phyloP scores from a whole-genome alignment of 2,888 invertebrate genomes.

The Pinctada fucata region DNA sequence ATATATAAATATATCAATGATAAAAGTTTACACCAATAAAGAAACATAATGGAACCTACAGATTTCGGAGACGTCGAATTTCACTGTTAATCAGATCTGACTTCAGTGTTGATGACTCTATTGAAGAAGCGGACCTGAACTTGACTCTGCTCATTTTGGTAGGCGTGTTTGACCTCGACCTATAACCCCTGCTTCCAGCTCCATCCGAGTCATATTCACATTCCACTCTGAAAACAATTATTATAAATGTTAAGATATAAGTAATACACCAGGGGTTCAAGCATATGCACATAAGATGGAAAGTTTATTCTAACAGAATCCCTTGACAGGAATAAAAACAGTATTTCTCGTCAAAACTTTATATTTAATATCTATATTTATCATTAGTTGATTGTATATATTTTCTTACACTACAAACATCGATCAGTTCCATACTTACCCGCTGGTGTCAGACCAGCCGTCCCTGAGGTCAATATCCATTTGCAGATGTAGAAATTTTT shows the following conservation, averaged over 20 bases:
- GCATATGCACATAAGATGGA: too few relatives aligned
- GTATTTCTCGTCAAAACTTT: too few relatives aligned
- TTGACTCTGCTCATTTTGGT: not conserved
- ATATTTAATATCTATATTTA: too few relatives aligned
- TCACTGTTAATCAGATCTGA: not conserved
- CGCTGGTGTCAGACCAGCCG: not conserved
- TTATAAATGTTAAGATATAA: not conserved
- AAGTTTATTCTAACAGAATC: too few relatives aligned
- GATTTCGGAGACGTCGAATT: not conserved
- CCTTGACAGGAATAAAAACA: too few relatives aligned
- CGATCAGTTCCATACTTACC: not conserved
- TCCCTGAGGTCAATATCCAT: not conserved
- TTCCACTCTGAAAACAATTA: not conserved
- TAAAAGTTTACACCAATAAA: too few relatives aligned
- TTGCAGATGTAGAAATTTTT: too few relatives aligned
- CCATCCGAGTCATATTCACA: not conserved
- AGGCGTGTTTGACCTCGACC: not conserved
- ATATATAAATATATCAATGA: too few relatives aligned
- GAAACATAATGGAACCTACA: not conserved
- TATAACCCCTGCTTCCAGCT: not conserved
- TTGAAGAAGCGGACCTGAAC: not conserved
- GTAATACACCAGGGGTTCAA: too few relatives aligned
- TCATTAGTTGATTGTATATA: not conserved
- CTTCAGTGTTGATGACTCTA: not conserved
- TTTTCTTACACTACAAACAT: not conserved